Evolutionary conservation across 2,113 vertebrate species (phyloP), one percentile per base, ranked within the genome.

Genomic region (Lucifuga dentata): DNA sequence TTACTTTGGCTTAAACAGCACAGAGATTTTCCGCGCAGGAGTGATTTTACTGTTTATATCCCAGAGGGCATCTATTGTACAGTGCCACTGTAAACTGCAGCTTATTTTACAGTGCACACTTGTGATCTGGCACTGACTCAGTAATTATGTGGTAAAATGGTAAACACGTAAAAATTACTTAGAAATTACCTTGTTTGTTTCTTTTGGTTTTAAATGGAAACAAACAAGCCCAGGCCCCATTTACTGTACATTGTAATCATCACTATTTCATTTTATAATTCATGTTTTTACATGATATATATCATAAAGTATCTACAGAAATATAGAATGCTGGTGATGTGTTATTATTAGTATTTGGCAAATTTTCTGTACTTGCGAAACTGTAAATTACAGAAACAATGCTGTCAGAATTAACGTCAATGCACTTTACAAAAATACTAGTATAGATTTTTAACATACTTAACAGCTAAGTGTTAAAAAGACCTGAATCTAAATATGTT

Each of bases 101-200:
- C 85, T 89, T 83, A 88, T 83, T 89, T 89, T 87, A 88, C 69
- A 59, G 79, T 48, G 60, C 72, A 81, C 86, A 86, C 51, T 87
- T 87, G 86, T 62, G 74, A 90, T 81, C 73, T 68, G 46, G 68
- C 75, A 72, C 77, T 83, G 68, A 81, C 73, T 80, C 39, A 72
- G 84, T 71, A 81, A 90, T 89, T 89, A 83, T 83, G 86, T 76
- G 84, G 87, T 71, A 75, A 78, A 80, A 79, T 66, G 68, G 55
- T 70, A 73, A 78, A 62, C 70, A 69, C 24, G 62, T 75, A 80
- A 74, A 83, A 89, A 86, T 86, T 85, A 84, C 80, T 66, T 65
- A 76, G 70, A 80, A 86, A 88, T 85, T 61, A 88, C 76, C 83
- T 85, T 87, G 87, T 86, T 89, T 89, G 86, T 89, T 90, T 85